A percentile compares a stretch with the other conserved stretches of the same genome.
Evolutionary conservation across 2,797 vertebrate species (phyloP).

Genomic region (Anguilla marmorata): DNA sequence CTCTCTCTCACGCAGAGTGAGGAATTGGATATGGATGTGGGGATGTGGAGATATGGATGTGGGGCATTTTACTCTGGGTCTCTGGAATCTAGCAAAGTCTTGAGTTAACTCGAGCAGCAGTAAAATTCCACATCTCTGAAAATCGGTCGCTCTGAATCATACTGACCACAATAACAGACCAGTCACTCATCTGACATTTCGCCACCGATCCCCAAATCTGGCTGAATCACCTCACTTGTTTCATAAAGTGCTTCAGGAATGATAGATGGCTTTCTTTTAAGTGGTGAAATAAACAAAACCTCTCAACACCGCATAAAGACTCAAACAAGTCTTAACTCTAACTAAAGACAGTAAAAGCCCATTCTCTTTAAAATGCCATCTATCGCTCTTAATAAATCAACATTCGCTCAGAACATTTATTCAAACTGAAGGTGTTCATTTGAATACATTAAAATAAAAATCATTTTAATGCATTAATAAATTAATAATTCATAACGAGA

Average conservation of each 20-base stretch:
- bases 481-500: slow-evolving; percentile 10
- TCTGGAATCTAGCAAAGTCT: slow-evolving; percentile 52
- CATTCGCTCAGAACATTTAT: slow-evolving; percentile 4
- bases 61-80: slow-evolving; percentile 71
- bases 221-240: not conserved
- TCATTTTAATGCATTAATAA: slow-evolving; percentile 22
- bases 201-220: not conserved
- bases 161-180: not conserved
- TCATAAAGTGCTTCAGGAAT: not conserved
- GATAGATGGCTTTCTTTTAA: not conserved
- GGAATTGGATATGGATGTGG: slow-evolving; percentile 73
- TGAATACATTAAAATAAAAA: slow-evolving; percentile 24
- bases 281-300: not conserved
- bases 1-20: slow-evolving; percentile 49
- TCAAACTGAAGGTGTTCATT: slow-evolving; percentile 9
- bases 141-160: not conserved
- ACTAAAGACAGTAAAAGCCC: not conserved
- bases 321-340: not conserved
- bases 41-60: slow-evolving; percentile 64
- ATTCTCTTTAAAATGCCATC: slow-evolving; percentile 20
- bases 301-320: not conserved
- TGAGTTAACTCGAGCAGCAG: not conserved
- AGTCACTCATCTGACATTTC: not conserved
- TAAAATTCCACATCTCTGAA: not conserved
- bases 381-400: slow-evolving; percentile 6